phyloP scores from a whole-genome alignment of 2,113 vertebrate genomes.

The Oreotragus oreotragus region DNA sequence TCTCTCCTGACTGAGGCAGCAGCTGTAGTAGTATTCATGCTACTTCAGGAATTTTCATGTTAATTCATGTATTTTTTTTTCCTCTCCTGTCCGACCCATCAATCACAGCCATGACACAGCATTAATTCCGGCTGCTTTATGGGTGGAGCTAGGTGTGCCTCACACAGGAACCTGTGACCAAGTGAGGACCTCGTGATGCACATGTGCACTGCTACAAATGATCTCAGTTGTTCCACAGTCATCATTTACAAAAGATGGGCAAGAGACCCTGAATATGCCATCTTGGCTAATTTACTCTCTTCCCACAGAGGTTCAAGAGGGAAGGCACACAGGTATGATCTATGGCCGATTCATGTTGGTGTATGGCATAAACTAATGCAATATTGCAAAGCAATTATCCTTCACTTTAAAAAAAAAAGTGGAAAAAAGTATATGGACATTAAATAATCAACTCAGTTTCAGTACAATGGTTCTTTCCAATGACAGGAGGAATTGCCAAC shows the following conservation, averaged over 20 bases:
- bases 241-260: background rate
- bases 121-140: background rate
- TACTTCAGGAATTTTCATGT: background rate
- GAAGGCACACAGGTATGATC: background rate
- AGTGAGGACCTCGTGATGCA: background rate
- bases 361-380: background rate
- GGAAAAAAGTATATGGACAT: background rate
- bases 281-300: background rate
- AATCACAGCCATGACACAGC: background rate
- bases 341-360: background rate
- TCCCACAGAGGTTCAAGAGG: background rate
- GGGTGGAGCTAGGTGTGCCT: background rate
- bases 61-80: background rate
- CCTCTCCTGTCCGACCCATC: background rate
- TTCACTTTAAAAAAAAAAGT: background rate
- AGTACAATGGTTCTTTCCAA: background rate
- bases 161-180: background rate
- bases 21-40: background rate
- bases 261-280: background rate
- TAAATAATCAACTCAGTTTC: constrained; percentile 15
- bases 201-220: background rate
- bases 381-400: background rate
- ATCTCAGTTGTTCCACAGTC: background rate
- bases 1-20: background rate
- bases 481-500: background rate